Base-by-base conservation (phyloP, 2,797 vertebrate genomes). In the Malurus leucopterus region DNA sequence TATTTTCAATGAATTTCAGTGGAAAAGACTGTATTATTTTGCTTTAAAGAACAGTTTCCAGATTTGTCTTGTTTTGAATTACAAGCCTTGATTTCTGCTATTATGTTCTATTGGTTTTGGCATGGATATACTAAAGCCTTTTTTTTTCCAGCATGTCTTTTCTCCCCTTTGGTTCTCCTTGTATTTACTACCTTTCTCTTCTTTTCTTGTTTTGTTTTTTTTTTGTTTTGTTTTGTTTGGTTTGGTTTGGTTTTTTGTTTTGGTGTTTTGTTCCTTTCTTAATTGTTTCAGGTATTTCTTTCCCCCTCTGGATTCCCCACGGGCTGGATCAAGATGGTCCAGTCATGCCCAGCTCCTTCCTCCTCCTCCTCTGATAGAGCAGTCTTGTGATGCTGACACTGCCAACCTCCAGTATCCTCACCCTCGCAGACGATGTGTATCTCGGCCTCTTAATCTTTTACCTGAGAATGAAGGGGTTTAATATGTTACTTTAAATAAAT, bases 211-310 rank as follows among this genome's bases (percentile, higher is more conserved):
- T 91, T 94, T 82, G 19, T 83, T 77, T 92, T 88, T 46, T 93
- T 86, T 14, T 92, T 93, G 93, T 88, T 75, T 91, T 36, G 11
- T 36, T 36, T 36, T 36, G 36, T 36, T 36, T 93, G 85, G 17
- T 92, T 93, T 94, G 90, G 63, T 76, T 88, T 77, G 34, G 4
- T 88, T 75, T 91, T 94, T 95, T 95, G 63, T 95, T 96, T 96
- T 95, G 92, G 96, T 96, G 95, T 96, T 97, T 95, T 96, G 89
- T 97, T 97, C 93, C 95, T 97, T 95, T 98, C 94, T 97, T 94
- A 93, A 92, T 98, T 97, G 96, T 98, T 98, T 98, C 96, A 99
- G 99, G 98, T 99, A 98, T 99, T 99, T 98, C 97, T 99, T 99
- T 97, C 97, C 99, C 80, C 98, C 98, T 97, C 96, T 99, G 98